Conservation (phyloP, 2,888 invertebrate species). For the Ditylenchus weischeri region DNA sequence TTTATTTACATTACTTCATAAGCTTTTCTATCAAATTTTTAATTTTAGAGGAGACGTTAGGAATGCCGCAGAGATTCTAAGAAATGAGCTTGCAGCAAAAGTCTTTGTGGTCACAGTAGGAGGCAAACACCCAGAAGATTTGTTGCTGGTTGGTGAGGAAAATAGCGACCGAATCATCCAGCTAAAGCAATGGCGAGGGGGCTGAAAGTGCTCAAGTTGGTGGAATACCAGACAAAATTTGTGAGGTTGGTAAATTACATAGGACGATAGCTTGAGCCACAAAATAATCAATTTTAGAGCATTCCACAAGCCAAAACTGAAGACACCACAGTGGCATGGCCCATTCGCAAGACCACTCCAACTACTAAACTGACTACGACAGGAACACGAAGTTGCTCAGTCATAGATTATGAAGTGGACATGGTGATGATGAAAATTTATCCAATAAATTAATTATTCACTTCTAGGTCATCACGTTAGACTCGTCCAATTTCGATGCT, state of each 20-base stretch:
- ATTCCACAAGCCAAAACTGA: conserved; percentile 9
- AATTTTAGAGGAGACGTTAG: conserved; percentile 43
- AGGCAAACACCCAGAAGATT: conserved; percentile 37
- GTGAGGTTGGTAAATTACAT: conserved; percentile 33
- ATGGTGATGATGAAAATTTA: conserved; percentile 24
- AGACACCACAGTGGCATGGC: conserved; percentile 25
- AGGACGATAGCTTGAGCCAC: neutral
- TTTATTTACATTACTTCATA: too few species aligned
- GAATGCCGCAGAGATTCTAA: conserved; percentile 37
- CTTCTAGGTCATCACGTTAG: conserved; percentile 43
- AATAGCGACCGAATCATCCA: conserved; percentile 38
- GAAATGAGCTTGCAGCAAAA: conserved; percentile 41
- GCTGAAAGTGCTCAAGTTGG: conserved; percentile 48
- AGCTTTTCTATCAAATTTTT: too few species aligned
- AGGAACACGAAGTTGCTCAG: conserved; percentile 34
- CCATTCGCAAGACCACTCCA: conserved; percentile 22
- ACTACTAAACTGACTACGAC: neutral
- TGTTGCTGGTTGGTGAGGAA: conserved; percentile 35
- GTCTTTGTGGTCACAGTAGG: conserved; percentile 53
- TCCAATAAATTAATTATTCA: too few species aligned
- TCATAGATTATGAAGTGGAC: conserved; percentile 47
- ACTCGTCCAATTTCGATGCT: conserved; percentile 53
- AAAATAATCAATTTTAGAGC: neutral
- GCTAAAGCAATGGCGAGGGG: conserved; percentile 50
- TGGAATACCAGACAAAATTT: conserved; percentile 50